These are phyloP conservation scores for Stigmatopora argus DNA, from an alignment of 2,113 vertebrate species.

Conservation along the genomic window DNA sequence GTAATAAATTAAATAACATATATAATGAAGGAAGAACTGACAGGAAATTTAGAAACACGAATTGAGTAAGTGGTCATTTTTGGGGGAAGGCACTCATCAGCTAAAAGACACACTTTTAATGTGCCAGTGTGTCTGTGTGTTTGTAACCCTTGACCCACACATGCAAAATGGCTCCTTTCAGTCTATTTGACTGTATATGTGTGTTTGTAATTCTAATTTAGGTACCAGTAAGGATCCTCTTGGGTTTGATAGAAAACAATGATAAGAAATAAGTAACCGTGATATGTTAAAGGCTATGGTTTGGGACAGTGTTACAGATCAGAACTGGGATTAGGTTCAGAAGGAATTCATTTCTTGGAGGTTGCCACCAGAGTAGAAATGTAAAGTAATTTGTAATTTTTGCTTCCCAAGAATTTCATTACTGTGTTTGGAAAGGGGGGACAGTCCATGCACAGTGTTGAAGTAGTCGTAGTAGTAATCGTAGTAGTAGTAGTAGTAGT, in stretches of 20 bases:
- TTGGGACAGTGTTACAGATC: slow-evolving; percentile 31
- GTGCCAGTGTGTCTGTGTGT: slow-evolving; percentile 51
- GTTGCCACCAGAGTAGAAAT: slow-evolving; percentile 51
- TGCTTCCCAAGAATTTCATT: slow-evolving; percentile 67
- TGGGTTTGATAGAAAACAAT: slow-evolving; percentile 9
- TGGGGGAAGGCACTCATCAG: slow-evolving; percentile 94
- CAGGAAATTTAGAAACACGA: slow-evolving; percentile 57
- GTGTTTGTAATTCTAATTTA: slow-evolving; percentile 34
- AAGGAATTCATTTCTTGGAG: slow-evolving; percentile 22
- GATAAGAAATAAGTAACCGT: slow-evolving; percentile 11
- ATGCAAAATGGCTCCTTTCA: too few relatives aligned
- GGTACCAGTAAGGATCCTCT: slow-evolving; percentile 37
- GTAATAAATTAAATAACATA: slow-evolving; percentile 49
- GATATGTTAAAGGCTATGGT: slow-evolving; percentile 33
- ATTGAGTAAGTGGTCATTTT: slow-evolving; percentile 83
- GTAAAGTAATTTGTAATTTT: slow-evolving; percentile 69
- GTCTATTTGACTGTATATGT: slow-evolving; percentile 5
- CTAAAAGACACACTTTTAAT: slow-evolving; percentile 76
- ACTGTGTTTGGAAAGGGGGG: slow-evolving; percentile 79
- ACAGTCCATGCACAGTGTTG: slow-evolving; percentile 94
- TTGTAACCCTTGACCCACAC: slow-evolving; percentile 47
- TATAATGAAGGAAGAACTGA: slow-evolving; percentile 36
- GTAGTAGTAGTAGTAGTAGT: slow-evolving; percentile 57
- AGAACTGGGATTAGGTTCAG: slow-evolving; percentile 18
- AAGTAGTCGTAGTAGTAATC: slow-evolving; percentile 19